A percentile compares a stretch with the other conserved stretches of the same genome.
Evolutionary conservation across 2,888 invertebrate species (phyloP).

Genomic region (Charanyca ferruginea): DNA sequence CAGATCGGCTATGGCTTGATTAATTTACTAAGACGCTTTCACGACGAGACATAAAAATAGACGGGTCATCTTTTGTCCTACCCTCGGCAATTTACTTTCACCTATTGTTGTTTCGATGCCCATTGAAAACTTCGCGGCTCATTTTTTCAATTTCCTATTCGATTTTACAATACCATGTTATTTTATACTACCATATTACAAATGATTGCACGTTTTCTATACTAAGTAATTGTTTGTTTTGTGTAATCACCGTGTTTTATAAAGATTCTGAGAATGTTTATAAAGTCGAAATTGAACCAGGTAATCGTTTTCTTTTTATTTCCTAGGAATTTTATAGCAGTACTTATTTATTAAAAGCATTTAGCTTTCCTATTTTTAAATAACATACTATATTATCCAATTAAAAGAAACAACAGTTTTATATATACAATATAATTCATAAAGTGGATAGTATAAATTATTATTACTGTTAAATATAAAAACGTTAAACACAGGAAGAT

Average conservation of each 20-base stretch:
- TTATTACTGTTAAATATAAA: neutral
- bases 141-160: constrained; percentile 54
- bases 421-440: too few species aligned
- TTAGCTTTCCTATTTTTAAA: too few species aligned
- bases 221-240: neutral
- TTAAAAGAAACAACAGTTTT: too few species aligned
- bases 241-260: neutral
- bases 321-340: neutral
- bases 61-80: constrained; percentile 75
- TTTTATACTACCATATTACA: constrained; percentile 25
- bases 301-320: neutral
- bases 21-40: constrained; percentile 83
- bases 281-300: neutral
- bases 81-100: constrained; percentile 78
- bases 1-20: constrained; percentile 76
- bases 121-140: constrained; percentile 54
- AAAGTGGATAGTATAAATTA: too few species aligned
- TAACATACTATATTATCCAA: too few species aligned
- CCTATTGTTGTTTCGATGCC: constrained; percentile 71
- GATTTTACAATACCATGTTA: constrained; percentile 50
- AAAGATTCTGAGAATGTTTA: neutral
- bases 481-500: neutral
- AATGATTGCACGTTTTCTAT: constrained; percentile 26
- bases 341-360: neutral
- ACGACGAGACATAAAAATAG: constrained; percentile 79